Base-by-base conservation (phyloP, 2,797 vertebrate species). In the Phrynocephalus forsythii region DNA sequence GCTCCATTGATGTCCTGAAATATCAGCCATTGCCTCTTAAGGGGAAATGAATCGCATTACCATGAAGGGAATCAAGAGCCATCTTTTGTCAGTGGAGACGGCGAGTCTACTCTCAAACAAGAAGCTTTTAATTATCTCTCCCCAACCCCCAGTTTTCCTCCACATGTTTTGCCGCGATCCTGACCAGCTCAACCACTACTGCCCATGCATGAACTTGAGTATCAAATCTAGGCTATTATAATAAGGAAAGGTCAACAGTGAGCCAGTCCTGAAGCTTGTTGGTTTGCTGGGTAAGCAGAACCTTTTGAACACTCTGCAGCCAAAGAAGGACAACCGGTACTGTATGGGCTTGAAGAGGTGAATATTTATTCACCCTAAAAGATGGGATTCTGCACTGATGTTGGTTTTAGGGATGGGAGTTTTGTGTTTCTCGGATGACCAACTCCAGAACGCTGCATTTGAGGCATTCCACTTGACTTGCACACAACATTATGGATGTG, bases 1-100 rank as follows among this genome's bases (percentile, higher is more conserved):
- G 97, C 95, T 95, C 93, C 91, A 94, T 95, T 93, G 95, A 91
- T 95, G 96, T 95, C 96, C 97, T 97, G 97, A 98, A 97, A 97
- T 97, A 97, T 94, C 95, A 96, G 96, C 96, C 97, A 94, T 96
- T 97, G 97, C 96, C 96, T 97, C 81, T 93, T 95, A 94, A 95
- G 95, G 92, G 92, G 93, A 95, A 96, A 96, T 95, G 94, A 94
- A 94, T 95, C 93, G 91, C 94, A 94, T 96, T 95, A 94, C 95
- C 93, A 94, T 89, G 88, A 94, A 92, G 93, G 94, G 93, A 94
- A 94, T 92, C 91, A 90, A 76, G 90, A 91, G 91, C 89, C 91
- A 5, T 63, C 60, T 63, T 96, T 96, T 96, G 95, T 95, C 94
- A 91, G 93, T 95, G 96, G 93, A 95, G 96, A 91, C 95, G 92